Evolutionary conservation across 37 sponge, comb jelly and placozoan genomes (phyloP), one percentile per base, ranked within the genome.

Genomic region (Aplysina aerophoba): DNA sequence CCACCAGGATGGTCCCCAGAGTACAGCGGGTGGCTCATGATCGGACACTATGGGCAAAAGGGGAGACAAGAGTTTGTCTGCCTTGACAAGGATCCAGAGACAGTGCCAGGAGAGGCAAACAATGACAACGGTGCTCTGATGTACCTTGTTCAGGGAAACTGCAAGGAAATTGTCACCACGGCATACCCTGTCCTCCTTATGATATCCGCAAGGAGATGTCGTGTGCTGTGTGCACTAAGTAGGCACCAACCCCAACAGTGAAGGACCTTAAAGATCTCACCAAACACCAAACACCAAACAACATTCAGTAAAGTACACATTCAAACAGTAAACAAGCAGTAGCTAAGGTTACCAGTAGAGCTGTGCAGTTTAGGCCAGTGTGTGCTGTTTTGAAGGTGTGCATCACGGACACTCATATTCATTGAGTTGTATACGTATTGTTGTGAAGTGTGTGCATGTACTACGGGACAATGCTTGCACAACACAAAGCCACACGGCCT

Each of bases 131-230:
- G 79, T 53, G 50, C 28, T 39, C 79, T 78, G 16, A 38, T 78
- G 27, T 78, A 78, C 55, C 39, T 19, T 44, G 54, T 78, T 39
- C 40, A 78, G 25, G 79, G 40, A 44, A 1, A 40, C 21, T 78
- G n/a, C n/a, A n/a, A n/a, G n/a, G n/a, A n/a, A n/a, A n/a, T n/a
- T n/a, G 79, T 6, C 38, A 24, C 31, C 31, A 78, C 40, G 39
- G 25, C 21, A 78, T 78, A 38, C 79, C 79, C 37, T 78, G 79
- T 78, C 39, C 50, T 78, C 50, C 39, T 1, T 88, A 88, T 54
- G 80, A 83, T 20, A 22, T 20, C 0, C 55, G 37, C 21, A 34
- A 78, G 55, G 79, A 78, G 50, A 16, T 78, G 25, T 44, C 79
- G 31, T 78, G 79, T 78, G 79, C 6, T 78, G 79, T 78, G 3